phyloP scores from a whole-genome alignment of 2,888 invertebrate species.

The Megamerina dolium region DNA sequence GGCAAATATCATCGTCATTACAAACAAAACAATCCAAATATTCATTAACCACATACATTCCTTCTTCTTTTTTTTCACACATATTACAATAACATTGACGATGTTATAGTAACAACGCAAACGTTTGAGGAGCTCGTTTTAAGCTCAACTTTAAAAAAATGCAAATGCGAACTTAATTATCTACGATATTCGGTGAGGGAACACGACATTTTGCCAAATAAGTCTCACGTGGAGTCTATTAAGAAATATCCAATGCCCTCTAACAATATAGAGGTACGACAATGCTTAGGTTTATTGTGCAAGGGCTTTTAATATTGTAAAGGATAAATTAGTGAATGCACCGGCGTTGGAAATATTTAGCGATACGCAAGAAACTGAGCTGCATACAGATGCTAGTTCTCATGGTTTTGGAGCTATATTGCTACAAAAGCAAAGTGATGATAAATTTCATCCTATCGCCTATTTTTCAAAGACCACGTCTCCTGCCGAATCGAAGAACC shows the following conservation, averaged over 20 bases:
- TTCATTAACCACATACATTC: no score
- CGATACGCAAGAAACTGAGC: slow-evolving; percentile 8
- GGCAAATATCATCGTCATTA: no score
- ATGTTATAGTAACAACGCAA: slow-evolving; percentile 10
- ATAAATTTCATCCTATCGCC: slow-evolving; percentile 11
- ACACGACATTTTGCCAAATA: slow-evolving; percentile 1
- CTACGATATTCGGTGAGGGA: neutral
- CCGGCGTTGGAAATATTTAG: slow-evolving; percentile 11
- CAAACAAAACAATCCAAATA: no score
- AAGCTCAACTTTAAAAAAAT: slow-evolving; percentile 5
- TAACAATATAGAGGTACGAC: neutral
- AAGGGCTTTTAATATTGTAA: slow-evolving; percentile 6
- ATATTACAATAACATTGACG: no score
- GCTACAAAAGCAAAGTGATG: slow-evolving; percentile 11
- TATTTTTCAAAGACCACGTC: slow-evolving; percentile 11
- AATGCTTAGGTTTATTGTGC: slow-evolving; percentile 8
- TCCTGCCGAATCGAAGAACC: slow-evolving; percentile 20
- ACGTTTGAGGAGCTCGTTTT: slow-evolving; percentile 9
- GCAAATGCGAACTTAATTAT: slow-evolving; percentile 3
- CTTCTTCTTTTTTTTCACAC: no score
- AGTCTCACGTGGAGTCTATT: neutral
- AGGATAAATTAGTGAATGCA: neutral
- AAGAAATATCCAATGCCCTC: neutral
- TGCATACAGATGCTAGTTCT: slow-evolving; percentile 11
- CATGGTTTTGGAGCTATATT: slow-evolving; percentile 12